Conservation (phyloP, 2,113 vertebrate species). For the Varanus salvator region DNA sequence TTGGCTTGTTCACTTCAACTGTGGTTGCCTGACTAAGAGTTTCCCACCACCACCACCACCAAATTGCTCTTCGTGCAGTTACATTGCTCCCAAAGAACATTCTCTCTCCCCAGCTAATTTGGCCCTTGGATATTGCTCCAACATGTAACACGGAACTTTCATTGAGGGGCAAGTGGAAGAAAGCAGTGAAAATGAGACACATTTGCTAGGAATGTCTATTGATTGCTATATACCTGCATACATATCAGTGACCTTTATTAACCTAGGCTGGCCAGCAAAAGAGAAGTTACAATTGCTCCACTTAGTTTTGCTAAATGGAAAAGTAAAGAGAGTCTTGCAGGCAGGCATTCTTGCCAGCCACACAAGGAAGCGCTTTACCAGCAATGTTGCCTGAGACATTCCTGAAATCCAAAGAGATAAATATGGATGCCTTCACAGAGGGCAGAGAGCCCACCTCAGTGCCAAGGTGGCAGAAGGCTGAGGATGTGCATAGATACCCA, state of each 20-base stretch:
- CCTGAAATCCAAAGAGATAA: slow-evolving; percentile 55
- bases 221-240: slow-evolving; percentile 48
- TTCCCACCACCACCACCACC: background rate
- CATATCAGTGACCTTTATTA: slow-evolving; percentile 67
- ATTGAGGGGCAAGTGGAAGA: background rate
- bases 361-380: slow-evolving; percentile 60
- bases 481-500: background rate
- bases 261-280: slow-evolving; percentile 54
- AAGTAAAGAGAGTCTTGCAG: slow-evolving; percentile 64
- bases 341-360: slow-evolving; percentile 59
- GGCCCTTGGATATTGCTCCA: slow-evolving; percentile 36
- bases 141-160: background rate
- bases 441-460: slow-evolving; percentile 44
- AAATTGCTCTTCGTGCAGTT: background rate
- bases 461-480: background rate
- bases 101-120: background rate
- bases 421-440: slow-evolving; percentile 45
- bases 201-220: slow-evolving; percentile 56
- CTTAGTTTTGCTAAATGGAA: slow-evolving; percentile 64
- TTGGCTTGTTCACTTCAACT: background rate
- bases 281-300: slow-evolving; percentile 71
- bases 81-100: slow-evolving; percentile 2
- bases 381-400: slow-evolving; percentile 20
- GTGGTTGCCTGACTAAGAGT: background rate
- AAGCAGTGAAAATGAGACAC: slow-evolving; percentile 30